Conservation (phyloP, 2,888 invertebrate species). For the Hirtodrosophila cameraria region DNA sequence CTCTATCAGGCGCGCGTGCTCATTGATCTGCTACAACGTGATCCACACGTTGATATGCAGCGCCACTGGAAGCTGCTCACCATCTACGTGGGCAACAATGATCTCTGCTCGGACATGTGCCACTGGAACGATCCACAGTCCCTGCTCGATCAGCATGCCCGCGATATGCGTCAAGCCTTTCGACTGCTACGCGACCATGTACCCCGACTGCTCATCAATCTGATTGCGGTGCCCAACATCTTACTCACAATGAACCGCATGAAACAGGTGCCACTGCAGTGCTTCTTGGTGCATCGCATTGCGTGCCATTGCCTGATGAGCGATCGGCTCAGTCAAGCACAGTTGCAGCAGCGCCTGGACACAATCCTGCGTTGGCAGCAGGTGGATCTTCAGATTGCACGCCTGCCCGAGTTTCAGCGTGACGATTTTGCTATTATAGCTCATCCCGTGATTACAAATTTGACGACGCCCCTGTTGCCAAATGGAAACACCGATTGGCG, state of each 20-base stretch:
- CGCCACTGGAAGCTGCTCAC: slow-evolving; percentile 87
- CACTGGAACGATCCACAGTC: slow-evolving; percentile 82
- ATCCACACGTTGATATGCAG: slow-evolving; percentile 84
- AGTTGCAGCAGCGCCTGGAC: slow-evolving; percentile 35
- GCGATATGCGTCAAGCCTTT: slow-evolving; percentile 84
- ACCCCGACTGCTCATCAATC: slow-evolving; percentile 83
- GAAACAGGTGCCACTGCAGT: slow-evolving; percentile 55
- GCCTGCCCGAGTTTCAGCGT: slow-evolving; percentile 79
- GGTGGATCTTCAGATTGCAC: slow-evolving; percentile 85
- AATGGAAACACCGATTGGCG: slow-evolving; percentile 85
- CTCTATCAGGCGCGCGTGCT: slow-evolving; percentile 71
- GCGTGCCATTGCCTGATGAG: slow-evolving; percentile 79
- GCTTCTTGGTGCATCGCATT: slow-evolving; percentile 64
- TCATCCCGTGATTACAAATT: slow-evolving; percentile 83
- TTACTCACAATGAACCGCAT: slow-evolving; percentile 47
- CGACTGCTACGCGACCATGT: slow-evolving; percentile 85
- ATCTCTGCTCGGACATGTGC: slow-evolving; percentile 86
- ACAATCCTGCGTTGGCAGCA: slow-evolving; percentile 84
- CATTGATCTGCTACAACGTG: slow-evolving; percentile 71
- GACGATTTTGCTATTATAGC: slow-evolving; percentile 86
- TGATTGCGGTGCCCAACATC: slow-evolving; percentile 74
- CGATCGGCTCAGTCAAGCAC: slow-evolving; percentile 38
- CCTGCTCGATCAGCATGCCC: slow-evolving; percentile 84
- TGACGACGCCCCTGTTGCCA: slow-evolving; percentile 77
- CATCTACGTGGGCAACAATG: slow-evolving; percentile 86